A percentile compares a stretch with the other conserved stretches of the same genome.
phyloP scores from a whole-genome alignment of 2,113 vertebrate species.

The Merops nubicus region DNA sequence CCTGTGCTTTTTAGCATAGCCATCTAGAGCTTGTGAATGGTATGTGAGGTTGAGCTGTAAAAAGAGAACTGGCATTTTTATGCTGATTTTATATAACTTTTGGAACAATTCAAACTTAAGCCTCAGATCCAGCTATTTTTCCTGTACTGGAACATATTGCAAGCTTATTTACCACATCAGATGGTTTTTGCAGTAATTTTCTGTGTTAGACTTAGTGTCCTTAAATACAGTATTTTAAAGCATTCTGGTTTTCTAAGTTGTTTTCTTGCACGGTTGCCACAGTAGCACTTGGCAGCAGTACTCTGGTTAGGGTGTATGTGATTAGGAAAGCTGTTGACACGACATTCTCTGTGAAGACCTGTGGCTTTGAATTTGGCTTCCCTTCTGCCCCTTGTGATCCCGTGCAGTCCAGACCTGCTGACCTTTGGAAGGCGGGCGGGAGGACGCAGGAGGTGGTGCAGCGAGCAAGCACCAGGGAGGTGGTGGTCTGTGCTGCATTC shows the following conservation, averaged over 20 bases:
- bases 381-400: neutral
- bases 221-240: neutral
- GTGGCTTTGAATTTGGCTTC: neutral
- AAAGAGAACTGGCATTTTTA: neutral
- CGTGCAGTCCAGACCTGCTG: neutral
- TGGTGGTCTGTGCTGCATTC: rapidly evolving
- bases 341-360: neutral
- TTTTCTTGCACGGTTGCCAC: neutral
- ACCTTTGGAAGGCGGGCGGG: neutral
- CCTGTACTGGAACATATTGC: neutral
- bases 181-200: neutral
- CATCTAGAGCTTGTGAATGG: neutral
- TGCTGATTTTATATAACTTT: neutral
- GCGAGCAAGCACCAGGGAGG: neutral
- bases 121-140: neutral
- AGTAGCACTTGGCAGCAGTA: neutral
- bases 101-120: neutral
- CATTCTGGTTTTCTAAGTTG: neutral
- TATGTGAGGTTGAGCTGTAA: neutral
- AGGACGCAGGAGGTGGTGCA: rapidly evolving
- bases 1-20: neutral
- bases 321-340: neutral
- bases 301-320: neutral
- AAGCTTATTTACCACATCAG: neutral
- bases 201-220: neutral